Evolutionary conservation across 2,113 vertebrate species (phyloP), one percentile per base, ranked within the genome.

Genomic region (Microcebus lehilahytsara): DNA sequence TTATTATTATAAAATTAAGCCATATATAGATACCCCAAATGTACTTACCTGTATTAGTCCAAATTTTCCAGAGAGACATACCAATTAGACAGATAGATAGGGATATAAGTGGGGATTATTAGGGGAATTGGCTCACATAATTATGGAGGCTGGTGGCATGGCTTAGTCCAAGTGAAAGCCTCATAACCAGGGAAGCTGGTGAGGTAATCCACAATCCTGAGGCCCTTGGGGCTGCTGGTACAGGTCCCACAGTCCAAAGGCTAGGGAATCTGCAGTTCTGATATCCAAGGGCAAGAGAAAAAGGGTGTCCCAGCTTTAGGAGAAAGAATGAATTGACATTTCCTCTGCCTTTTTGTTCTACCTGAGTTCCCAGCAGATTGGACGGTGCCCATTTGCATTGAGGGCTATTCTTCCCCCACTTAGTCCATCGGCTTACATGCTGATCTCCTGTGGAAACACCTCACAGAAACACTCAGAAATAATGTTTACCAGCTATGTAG

Each of bases 361-460:
- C 7, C 23, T 12, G 25, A 10, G 19, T 1, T 25, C 17, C n/a
- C n/a, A 22, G 25, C 46, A 30, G 27, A 13, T 14, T 34, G 89
- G 46, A 34, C 40, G 6, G 11, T 32, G 0, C 27, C 5, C 30
- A 13, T 11, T 27, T n/a, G 40, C n/a, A 42, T 0, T 17, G 30
- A 58, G n/a, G n/a, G 1, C 4, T 4, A 6, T 56, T 34, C 25
- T 56, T 67, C 49, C 14, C 25, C 27, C 30, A 91, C 17, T 56
- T 6, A 80, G 49, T 14, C 12, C 12, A 32, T 34, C 7, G 2
- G 14, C 49, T 67, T 7, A 56, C 46, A 14, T 22, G 30, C 30
- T 46, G 40, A 16, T 23, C n/a, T 40, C 27, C 62, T 56, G 12
- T n/a, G 53, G 49, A 53, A 56, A 69, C 5, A 37, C 19, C 25